Percentiles rank a stretch among this genome's conserved stretches.
Evolutionary conservation across 2,113 vertebrate genomes (phyloP).

Genomic region (Charina bottae): DNA sequence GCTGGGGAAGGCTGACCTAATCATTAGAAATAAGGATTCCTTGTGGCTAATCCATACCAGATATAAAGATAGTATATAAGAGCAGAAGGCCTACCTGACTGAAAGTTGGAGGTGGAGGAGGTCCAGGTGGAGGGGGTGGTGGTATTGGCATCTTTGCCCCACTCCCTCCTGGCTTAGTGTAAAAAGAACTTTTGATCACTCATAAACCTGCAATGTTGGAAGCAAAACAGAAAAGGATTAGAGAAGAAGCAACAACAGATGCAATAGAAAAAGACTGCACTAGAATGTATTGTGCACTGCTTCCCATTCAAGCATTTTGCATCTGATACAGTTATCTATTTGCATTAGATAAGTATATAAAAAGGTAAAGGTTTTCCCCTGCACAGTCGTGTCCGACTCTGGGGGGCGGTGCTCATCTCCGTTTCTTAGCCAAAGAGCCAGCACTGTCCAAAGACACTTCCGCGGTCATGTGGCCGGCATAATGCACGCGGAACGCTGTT

Average conservation of each 20-base stretch:
- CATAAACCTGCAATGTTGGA: constrained; percentile 71
- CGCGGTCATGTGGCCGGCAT: too few species aligned
- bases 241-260: neutral
- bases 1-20: neutral
- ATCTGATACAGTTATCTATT: too few species aligned
- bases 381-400: too few species aligned
- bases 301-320: neutral
- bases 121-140: constrained; percentile 87
- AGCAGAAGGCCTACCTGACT: constrained; percentile 75
- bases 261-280: neutral
- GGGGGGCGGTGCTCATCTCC: too few species aligned
- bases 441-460: too few species aligned
- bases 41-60: neutral
- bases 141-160: constrained; percentile 89
- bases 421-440: too few species aligned
- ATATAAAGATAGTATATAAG: neutral
- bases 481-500: too few species aligned
- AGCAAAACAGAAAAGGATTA: neutral
- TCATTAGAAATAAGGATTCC: neutral
- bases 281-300: neutral
- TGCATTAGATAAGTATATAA: too few species aligned
- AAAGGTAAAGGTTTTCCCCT: too few species aligned
- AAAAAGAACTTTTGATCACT: constrained; percentile 69
- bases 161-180: constrained; percentile 57
- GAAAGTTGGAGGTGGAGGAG: constrained; percentile 89